Evolutionary conservation across 1,140 invertebrate genomes (phyloP).

Genomic region (Dysdera silvatica): DNA sequence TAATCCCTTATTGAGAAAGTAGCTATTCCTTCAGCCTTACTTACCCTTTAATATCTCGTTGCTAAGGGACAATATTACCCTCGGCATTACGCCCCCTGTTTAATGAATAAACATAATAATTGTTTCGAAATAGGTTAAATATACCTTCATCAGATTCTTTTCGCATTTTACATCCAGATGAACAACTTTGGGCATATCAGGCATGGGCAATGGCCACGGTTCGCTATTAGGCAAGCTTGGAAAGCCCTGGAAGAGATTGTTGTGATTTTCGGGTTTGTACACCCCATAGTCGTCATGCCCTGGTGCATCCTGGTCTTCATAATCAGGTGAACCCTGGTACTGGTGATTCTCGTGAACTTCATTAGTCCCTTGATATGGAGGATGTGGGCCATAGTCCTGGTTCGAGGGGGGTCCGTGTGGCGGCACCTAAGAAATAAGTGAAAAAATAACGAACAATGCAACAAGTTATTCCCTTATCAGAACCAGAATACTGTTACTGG

Average conservation of each 20-base stretch:
- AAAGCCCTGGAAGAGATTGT: conserved; percentile 26
- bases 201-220: conserved; percentile 34
- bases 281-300: conserved; percentile 1
- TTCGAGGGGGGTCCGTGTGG: not conserved
- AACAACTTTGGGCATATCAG: conserved; percentile 38
- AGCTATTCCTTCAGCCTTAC: too few species aligned
- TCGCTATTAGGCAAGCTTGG: conserved; percentile 30
- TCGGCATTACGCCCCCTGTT: too few species aligned
- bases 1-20: too few species aligned
- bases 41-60: too few species aligned
- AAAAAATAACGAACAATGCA: too few species aligned
- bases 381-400: not conserved
- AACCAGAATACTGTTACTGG: too few species aligned
- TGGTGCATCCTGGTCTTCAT: conserved; percentile 4
- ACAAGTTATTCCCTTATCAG: too few species aligned
- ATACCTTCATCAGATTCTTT: conserved; percentile 40
- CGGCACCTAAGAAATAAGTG: too few species aligned
- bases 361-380: not conserved
- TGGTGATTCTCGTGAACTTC: conserved; percentile 3
- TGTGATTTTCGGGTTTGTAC: conserved; percentile 25
- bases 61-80: too few species aligned
- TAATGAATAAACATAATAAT: too few species aligned
- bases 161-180: conserved; percentile 40
- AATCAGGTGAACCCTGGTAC: conserved; percentile 1
- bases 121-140: too few species aligned